Percentiles rank a stretch among this genome's conserved stretches.
phyloP scores from a whole-genome alignment of 2,888 invertebrate genomes.

The Acronicta leporina region DNA sequence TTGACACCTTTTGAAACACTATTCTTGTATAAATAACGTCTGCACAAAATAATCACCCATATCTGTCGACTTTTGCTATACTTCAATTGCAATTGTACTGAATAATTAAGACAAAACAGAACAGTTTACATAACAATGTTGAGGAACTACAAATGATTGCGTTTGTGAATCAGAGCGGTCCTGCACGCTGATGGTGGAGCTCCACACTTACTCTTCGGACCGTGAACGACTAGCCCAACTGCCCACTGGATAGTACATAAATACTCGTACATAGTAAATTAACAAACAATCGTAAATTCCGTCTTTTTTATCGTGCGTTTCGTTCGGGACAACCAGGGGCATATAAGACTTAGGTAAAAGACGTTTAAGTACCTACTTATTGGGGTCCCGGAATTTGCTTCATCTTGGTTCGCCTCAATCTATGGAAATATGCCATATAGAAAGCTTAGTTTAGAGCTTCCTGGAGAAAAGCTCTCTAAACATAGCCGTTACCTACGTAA shows the following conservation, averaged over 20 bases:
- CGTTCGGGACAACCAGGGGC: too few relatives aligned
- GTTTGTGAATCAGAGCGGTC: constrained; percentile 65
- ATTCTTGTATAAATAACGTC: too few relatives aligned
- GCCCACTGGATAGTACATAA: constrained; percentile 2
- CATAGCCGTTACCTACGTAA: too few relatives aligned
- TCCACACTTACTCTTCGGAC: constrained; percentile 53
- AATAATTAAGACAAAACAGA: constrained; percentile 26
- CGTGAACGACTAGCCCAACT: constrained; percentile 48
- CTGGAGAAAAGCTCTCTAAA: too few relatives aligned
- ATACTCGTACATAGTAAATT: neutral
- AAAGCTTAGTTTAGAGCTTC: too few relatives aligned
- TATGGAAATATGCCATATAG: too few relatives aligned
- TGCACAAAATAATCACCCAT: too few relatives aligned
- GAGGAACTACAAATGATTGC: constrained; percentile 55
- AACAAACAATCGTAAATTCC: neutral
- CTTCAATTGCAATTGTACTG: neutral
- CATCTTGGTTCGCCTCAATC: too few relatives aligned
- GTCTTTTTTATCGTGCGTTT: neutral
- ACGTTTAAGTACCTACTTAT: too few relatives aligned
- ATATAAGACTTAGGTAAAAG: too few relatives aligned
- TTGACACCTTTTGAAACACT: too few relatives aligned
- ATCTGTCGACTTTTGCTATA: constrained; percentile 1
- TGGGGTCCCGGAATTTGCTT: too few relatives aligned
- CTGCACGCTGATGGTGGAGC: constrained; percentile 34
- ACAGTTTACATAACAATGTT: constrained; percentile 40